phyloP scores from a whole-genome alignment of 2,797 vertebrate species.

The Helarctos malayanus region DNA sequence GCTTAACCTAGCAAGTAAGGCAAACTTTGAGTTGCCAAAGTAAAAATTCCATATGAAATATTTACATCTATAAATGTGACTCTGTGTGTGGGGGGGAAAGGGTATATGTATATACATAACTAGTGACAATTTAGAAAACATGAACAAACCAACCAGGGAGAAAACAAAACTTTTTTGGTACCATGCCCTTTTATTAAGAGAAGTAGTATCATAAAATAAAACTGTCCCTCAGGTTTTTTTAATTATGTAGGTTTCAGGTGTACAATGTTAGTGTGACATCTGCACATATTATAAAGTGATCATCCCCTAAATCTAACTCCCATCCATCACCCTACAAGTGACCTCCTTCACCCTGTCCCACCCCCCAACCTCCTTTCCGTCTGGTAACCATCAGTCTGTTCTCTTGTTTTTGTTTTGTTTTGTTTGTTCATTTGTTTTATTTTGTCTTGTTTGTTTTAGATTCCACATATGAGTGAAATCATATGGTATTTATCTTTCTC shows the following conservation, averaged over 20 bases:
- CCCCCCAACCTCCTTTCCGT: neutral
- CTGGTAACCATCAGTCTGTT: neutral
- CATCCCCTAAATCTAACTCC: neutral
- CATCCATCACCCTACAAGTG: neutral
- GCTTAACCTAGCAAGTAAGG: neutral
- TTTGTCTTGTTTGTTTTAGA: neutral
- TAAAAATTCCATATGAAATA: slow-evolving; percentile 12
- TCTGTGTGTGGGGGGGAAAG: too few species aligned
- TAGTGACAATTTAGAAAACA: neutral
- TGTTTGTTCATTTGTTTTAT: neutral
- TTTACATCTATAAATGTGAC: neutral
- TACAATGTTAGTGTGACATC: neutral
- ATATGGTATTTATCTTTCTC: neutral
- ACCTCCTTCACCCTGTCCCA: neutral
- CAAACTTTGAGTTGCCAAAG: slow-evolving; percentile 4
- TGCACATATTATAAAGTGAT: neutral
- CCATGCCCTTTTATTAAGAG: neutral
- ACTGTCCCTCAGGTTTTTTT: neutral
- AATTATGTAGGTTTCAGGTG: neutral
- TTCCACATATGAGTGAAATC: neutral
- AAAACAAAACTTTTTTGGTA: neutral
- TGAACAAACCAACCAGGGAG: neutral
- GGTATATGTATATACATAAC: neutral
- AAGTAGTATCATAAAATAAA: neutral
- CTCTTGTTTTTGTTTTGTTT: neutral